These are phyloP conservation scores for Ligdia adustata DNA, from an alignment of 2,888 invertebrate species.

Conservation along the genomic window DNA sequence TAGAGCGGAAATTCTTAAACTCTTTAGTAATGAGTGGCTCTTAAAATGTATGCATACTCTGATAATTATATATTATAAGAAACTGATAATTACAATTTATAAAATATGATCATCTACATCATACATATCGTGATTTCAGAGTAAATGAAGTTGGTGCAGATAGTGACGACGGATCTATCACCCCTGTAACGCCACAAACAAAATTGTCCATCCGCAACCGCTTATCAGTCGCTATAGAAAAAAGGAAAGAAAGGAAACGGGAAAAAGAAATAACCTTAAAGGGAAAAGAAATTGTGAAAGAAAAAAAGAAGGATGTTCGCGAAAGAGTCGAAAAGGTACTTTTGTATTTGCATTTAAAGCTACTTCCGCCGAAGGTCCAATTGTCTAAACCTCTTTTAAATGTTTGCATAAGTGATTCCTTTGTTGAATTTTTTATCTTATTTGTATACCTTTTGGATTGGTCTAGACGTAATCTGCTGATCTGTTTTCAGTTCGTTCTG, in stretches of 20 bases:
- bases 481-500: slow-evolving; percentile 57
- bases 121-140: slow-evolving; percentile 45
- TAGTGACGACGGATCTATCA: slow-evolving; percentile 53
- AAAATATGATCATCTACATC: no score
- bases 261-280: slow-evolving; percentile 48
- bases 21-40: neutral
- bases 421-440: slow-evolving; percentile 30
- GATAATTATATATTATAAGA: no score
- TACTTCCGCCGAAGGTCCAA: slow-evolving; percentile 28
- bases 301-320: slow-evolving; percentile 51
- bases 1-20: no score
- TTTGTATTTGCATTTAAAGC: slow-evolving; percentile 45
- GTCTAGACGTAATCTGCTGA: neutral
- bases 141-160: slow-evolving; percentile 57
- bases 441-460: neutral
- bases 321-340: slow-evolving; percentile 65
- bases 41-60: no score
- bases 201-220: slow-evolving; percentile 58
- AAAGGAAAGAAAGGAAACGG: slow-evolving; percentile 42
- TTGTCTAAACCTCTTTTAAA: slow-evolving; percentile 39
- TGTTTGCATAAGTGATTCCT: slow-evolving; percentile 40
- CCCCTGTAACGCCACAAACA: slow-evolving; percentile 45
- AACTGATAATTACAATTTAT: no score
- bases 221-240: slow-evolving; percentile 57
- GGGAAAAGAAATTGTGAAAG: slow-evolving; percentile 43